These are phyloP conservation scores for Azemiops feae DNA, from an alignment of 2,113 vertebrate species.

Conservation along the genomic window DNA sequence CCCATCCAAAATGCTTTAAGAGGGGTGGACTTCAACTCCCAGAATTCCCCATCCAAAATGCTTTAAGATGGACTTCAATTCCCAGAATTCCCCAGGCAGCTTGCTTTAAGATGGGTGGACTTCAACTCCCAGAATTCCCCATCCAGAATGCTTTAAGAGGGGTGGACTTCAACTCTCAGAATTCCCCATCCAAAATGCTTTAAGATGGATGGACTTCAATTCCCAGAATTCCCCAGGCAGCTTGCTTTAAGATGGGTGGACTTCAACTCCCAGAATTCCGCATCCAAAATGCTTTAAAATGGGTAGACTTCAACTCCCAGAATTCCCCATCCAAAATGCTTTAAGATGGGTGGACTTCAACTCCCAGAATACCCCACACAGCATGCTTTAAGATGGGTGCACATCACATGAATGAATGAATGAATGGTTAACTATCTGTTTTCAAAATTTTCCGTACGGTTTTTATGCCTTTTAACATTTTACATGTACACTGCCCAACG, in stretches of 20 bases:
- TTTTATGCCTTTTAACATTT: background rate
- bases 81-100: no score
- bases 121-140: no score
- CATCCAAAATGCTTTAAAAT: background rate
- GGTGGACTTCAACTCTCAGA: no score
- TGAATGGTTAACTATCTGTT: background rate
- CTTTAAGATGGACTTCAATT: background rate
- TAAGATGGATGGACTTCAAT: no score
- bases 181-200: no score
- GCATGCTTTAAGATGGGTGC: background rate
- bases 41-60: background rate
- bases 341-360: background rate
- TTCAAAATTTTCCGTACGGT: background rate
- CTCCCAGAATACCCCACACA: background rate
- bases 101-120: no score
- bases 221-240: no score
- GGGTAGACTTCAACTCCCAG: background rate
- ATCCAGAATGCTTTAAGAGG: no score
- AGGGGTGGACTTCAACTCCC: background rate
- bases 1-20: background rate
- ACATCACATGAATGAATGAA: background rate
- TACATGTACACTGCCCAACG: rapidly evolving
- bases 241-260: background rate
- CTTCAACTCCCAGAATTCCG: background rate
- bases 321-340: background rate